These are phyloP conservation scores for Drosophila tanythrix DNA, from an alignment of 2,888 invertebrate genomes.

Conservation along the genomic window DNA sequence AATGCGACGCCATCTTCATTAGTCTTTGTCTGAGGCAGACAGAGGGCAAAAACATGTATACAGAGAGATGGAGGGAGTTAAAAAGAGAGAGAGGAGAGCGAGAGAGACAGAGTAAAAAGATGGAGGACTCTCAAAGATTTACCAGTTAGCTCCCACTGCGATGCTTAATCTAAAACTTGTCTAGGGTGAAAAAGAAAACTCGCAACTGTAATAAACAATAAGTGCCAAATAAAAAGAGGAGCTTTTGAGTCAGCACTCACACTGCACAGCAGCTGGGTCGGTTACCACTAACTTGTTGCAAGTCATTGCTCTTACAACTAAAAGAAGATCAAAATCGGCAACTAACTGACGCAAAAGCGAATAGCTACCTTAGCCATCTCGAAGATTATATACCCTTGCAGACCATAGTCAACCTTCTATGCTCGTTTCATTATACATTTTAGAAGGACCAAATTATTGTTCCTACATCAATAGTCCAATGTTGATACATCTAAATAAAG, in stretches of 20 bases:
- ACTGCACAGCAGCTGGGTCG: slow-evolving; percentile 6
- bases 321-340: not conserved
- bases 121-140: slow-evolving; percentile 43
- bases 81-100: not conserved
- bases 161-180: slow-evolving; percentile 54
- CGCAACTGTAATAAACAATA: slow-evolving; percentile 40
- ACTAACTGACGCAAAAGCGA: not conserved
- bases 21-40: slow-evolving; percentile 61
- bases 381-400: not conserved
- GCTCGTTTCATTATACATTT: not conserved
- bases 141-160: slow-evolving; percentile 46
- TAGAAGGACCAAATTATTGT: not conserved
- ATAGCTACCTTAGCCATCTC: not conserved
- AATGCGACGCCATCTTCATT: slow-evolving; percentile 67
- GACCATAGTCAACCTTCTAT: not conserved
- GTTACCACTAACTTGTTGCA: slow-evolving; percentile 1
- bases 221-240: slow-evolving; percentile 19
- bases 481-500: not conserved
- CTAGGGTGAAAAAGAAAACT: slow-evolving; percentile 7
- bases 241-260: slow-evolving; percentile 21
- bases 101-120: not conserved
- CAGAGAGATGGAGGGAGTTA: not conserved
- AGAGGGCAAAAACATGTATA: not conserved
- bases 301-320: not conserved
- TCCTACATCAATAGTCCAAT: not conserved